Percentiles rank a stretch among this genome's conserved stretches.
Evolutionary conservation across 2,888 invertebrate genomes (phyloP).

Genomic region (Petrolisthes manimaculis): DNA sequence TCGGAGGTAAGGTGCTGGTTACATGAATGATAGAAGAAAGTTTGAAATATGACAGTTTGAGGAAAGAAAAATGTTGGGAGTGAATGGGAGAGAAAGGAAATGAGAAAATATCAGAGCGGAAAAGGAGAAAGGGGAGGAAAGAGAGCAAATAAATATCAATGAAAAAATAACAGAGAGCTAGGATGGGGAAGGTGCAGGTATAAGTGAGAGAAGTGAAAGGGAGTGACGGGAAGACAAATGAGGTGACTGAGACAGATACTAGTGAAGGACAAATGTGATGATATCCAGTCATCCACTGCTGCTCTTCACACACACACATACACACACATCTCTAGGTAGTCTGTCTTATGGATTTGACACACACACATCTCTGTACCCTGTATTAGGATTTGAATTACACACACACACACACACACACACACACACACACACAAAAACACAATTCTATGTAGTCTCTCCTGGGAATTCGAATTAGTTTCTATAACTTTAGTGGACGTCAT

Average conservation of each 20-base stretch:
- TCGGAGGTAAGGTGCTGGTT: neutral
- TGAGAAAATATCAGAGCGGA: neutral
- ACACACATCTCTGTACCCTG: neutral
- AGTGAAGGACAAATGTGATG: neutral
- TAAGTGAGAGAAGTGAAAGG: neutral
- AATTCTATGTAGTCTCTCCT: neutral
- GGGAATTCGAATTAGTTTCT: too few relatives aligned
- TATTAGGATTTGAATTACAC: neutral
- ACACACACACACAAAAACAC: constrained; percentile 21
- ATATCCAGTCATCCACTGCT: neutral
- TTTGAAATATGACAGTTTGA: neutral
- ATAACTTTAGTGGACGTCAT: too few relatives aligned
- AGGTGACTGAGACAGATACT: neutral
- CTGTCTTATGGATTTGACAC: neutral
- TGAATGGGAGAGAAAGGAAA: neutral
- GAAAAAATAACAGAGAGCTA: neutral
- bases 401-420: constrained; percentile 26
- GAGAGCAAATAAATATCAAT: neutral
- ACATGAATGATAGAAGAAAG: neutral
- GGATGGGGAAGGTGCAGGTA: neutral
- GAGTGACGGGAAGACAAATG: neutral
- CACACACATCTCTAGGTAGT: neutral
- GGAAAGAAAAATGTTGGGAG: neutral
- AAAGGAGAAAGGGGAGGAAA: neutral
- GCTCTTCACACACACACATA: constrained; percentile 21